Conservation (phyloP, 1,140 invertebrate genomes). For the Calliphora vicina region DNA sequence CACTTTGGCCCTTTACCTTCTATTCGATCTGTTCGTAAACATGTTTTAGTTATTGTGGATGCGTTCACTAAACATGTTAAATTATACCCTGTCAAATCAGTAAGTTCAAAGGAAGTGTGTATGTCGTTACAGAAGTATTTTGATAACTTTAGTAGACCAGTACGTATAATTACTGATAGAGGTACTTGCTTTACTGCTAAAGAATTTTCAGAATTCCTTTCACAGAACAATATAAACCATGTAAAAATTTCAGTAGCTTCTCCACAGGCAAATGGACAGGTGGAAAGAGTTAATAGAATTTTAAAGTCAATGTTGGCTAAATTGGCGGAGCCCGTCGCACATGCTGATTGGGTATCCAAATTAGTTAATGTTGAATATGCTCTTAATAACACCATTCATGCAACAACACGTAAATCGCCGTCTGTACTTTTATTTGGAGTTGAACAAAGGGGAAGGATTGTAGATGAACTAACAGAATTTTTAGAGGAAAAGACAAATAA, state of each 20-base stretch:
- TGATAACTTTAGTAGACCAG: conserved; percentile 38
- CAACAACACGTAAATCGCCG: not conserved
- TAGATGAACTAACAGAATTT: not conserved
- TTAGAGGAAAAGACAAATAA: not conserved
- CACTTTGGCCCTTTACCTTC: conserved; percentile 52
- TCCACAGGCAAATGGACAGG: conserved; percentile 30
- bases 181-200: conserved; percentile 48
- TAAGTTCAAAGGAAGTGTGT: conserved; percentile 44
- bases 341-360: not conserved
- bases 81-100: conserved; percentile 32
- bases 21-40: conserved; percentile 54
- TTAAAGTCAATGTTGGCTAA: not conserved
- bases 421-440: not conserved
- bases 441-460: conserved; percentile 11
- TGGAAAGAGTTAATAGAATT: not conserved
- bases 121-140: conserved; percentile 43
- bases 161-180: conserved; percentile 46
- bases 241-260: conserved; percentile 24
- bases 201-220: conserved; percentile 44
- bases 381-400: not conserved
- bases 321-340: not conserved
- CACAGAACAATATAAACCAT: conserved; percentile 39
- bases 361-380: not conserved
- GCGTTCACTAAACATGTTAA: conserved; percentile 42
- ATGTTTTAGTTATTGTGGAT: conserved; percentile 63